These are phyloP conservation scores for Sipunculus nudus DNA, from an alignment of 2,888 invertebrate genomes.

Conservation along the genomic window DNA sequence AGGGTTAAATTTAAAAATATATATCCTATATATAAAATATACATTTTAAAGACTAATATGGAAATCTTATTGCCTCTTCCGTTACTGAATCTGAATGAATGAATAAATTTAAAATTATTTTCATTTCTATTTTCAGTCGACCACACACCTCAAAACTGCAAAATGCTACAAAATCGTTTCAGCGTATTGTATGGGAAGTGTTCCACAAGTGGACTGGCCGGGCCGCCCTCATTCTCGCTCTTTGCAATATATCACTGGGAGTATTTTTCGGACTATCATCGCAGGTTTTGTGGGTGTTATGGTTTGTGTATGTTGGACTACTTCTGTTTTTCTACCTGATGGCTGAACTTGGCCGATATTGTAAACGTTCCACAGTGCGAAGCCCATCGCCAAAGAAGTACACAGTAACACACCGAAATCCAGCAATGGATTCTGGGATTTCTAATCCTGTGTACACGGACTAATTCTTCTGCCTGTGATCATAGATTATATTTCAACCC, in stretches of 20 bases:
- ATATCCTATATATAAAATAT: background rate
- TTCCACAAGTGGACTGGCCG: constrained; percentile 38
- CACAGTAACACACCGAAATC: no score
- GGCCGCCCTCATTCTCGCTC: constrained; percentile 32
- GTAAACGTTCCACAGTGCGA: no score
- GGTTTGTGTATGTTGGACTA: constrained; percentile 41
- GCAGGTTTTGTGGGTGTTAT: constrained; percentile 36
- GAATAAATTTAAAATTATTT: no score
- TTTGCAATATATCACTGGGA: constrained; percentile 43
- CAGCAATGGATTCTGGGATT: no score
- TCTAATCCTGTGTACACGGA: no score
- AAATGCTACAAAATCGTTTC: constrained; percentile 21
- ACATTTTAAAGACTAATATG: background rate
- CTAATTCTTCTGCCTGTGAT: no score
- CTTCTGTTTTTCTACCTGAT: constrained; percentile 28
- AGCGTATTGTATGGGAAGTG: constrained; percentile 38
- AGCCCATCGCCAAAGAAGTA: no score
- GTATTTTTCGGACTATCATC: constrained; percentile 37
- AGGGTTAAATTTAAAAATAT: no score
- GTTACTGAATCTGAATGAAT: background rate
- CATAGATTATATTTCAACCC: no score
- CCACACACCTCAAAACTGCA: constrained; percentile 21
- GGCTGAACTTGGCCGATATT: no score
- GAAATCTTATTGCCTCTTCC: background rate
- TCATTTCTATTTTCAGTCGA: constrained; percentile 27